Base-by-base conservation (phyloP, 64 coral and sea anemone genomes). In the Dendrophyllia cribrosa region DNA sequence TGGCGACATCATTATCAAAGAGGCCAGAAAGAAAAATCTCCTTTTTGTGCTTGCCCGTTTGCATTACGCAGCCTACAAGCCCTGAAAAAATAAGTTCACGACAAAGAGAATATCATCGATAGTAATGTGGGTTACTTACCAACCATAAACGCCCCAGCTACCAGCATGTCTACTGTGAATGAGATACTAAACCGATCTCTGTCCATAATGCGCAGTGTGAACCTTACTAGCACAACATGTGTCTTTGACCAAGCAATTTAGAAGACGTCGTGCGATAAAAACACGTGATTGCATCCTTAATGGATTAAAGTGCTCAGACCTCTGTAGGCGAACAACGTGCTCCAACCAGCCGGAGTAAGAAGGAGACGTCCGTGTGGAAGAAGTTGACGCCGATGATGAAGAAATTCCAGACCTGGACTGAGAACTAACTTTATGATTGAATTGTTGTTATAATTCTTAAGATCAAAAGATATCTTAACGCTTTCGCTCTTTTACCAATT, bases 31-130 rank as follows among this genome's bases (percentile, higher is more conserved):
- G 14, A 87, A 87, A 48, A 87, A 88, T 88, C 67, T 72, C 1
- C 60, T 74, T 24, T 87, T 87, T 24, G 10, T 87, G 43, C 83
- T 87, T 14, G 83, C 83, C 16, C 45, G 83, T 66, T 44, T 87
- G 46, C 25, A 87, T 72, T 87, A 70, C 52, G 64, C 65, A 67
- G 23, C 24, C 9, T 11, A 67, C 65, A 7, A 87, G 48, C 64
- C n/a, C n/a, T n/a, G n/a, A 87, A 72, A 87, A 87, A 23, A 7
- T 87, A 19, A 66, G 83, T 87, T 87, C 46, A 72, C 24, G 83
- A 87, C 25, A 66, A 71, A 12, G 74, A 76, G 4, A 26, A 14
- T 9, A 53, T 76, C 51, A 9, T 53, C 74, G 24, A 51, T 5
- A 68, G 66, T 20, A 68, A 68, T 68, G 66, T 58, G 17, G 50